A percentile compares a stretch with the other conserved stretches of the same genome.
Conservation (phyloP, 1,140 invertebrate genomes). For the Tetranychus cinnabarinus region DNA sequence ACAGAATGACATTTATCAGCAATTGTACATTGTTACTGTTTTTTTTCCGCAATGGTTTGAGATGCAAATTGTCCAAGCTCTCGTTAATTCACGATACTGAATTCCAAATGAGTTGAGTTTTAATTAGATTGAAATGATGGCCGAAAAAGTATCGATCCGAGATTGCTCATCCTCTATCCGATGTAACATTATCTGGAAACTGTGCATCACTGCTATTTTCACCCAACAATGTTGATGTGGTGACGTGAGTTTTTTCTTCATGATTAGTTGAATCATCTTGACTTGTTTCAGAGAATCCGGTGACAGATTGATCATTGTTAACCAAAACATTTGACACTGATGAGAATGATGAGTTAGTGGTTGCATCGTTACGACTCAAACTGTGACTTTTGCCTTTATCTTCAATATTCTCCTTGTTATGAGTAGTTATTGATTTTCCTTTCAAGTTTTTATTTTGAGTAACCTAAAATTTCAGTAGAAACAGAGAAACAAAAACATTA, state of each 20-base stretch:
- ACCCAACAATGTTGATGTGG: background rate
- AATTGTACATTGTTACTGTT: too few relatives aligned
- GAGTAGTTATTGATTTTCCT: background rate
- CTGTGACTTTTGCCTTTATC: background rate
- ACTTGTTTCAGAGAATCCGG: conserved; percentile 8
- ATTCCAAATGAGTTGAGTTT: too few relatives aligned
- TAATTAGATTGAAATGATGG: too few relatives aligned
- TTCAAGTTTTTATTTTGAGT: background rate
- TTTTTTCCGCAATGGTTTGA: too few relatives aligned
- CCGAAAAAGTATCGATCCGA: too few relatives aligned
- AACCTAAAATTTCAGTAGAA: background rate
- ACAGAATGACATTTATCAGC: too few relatives aligned
- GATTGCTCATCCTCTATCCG: too few relatives aligned
- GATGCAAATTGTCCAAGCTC: too few relatives aligned
- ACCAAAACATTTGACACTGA: background rate
- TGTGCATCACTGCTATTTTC: conserved; percentile 4
- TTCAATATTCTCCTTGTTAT: background rate
- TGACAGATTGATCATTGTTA: conserved; percentile 6
- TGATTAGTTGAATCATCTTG: conserved; percentile 3
- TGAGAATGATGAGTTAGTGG: background rate
- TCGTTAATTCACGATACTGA: too few relatives aligned
- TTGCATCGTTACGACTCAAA: background rate
- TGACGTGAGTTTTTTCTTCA: background rate
- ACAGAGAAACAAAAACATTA: background rate
- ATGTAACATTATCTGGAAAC: conserved; percentile 1